A percentile compares a stretch with the other conserved stretches of the same genome.
Conservation (phyloP, 2,888 invertebrate species). For the Ectemnius continuus region DNA sequence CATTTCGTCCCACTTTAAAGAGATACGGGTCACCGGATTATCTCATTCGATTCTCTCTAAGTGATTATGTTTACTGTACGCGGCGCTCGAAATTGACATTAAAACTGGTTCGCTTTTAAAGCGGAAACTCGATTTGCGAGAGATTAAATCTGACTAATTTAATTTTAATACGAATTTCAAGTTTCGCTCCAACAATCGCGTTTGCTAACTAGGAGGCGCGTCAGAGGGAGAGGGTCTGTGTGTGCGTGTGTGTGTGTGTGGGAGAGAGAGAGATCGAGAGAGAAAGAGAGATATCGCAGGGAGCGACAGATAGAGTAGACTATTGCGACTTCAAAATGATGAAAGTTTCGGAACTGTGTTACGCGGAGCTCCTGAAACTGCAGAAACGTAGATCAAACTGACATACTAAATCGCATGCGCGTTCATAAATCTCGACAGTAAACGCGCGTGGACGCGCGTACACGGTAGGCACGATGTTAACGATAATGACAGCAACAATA, state of each 20-base stretch:
- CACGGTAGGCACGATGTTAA: slow-evolving; percentile 2
- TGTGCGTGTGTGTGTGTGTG: too few species aligned
- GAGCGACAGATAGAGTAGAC: background rate
- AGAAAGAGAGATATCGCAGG: too few species aligned
- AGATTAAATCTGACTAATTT: too few species aligned
- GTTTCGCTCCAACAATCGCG: too few species aligned
- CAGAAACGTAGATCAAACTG: slow-evolving; percentile 6
- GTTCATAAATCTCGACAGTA: slow-evolving; percentile 1
- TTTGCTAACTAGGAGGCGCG: too few species aligned
- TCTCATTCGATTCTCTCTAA: background rate
- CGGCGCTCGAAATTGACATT: too few species aligned
- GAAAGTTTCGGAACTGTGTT: slow-evolving; percentile 7
- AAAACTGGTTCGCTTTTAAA: too few species aligned
- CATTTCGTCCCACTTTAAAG: background rate
- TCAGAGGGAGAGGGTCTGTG: too few species aligned
- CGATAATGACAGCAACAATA: slow-evolving; percentile 6
- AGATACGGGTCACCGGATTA: too few species aligned
- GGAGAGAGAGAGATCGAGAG: too few species aligned
- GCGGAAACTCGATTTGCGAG: too few species aligned
- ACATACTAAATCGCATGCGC: slow-evolving; percentile 4
- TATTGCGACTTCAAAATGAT: slow-evolving; percentile 2
- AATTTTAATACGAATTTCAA: too few species aligned
- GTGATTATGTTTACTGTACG: background rate
- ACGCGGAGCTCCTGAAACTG: background rate
- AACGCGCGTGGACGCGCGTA: slow-evolving; percentile 3